Conservation (phyloP, 2,797 vertebrate genomes). For the Pseudochromis fuscus region DNA sequence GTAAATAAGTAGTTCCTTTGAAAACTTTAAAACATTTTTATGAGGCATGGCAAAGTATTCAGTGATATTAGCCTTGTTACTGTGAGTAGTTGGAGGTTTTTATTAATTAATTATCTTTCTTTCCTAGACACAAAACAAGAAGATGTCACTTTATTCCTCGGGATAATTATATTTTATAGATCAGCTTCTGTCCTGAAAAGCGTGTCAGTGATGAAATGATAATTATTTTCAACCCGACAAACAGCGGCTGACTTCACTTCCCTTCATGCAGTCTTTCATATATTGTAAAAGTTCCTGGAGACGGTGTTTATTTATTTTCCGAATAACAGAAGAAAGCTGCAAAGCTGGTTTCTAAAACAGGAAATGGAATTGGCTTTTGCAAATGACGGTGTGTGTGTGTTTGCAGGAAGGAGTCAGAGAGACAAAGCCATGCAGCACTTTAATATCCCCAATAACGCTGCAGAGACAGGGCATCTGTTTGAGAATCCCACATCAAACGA, state of each 20-base stretch:
- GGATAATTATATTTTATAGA: not conserved
- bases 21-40: not conserved
- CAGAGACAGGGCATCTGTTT: constrained; percentile 70
- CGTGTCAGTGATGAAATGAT: not conserved
- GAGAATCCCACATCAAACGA: constrained; percentile 80
- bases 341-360: constrained; percentile 52
- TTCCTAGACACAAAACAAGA: not conserved
- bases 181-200: not conserved
- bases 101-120: not conserved
- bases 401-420: constrained; percentile 58
- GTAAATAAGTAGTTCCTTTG: not conserved
- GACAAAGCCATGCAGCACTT: constrained; percentile 58
- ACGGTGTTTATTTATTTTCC: constrained; percentile 36
- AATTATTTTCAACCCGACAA: not conserved
- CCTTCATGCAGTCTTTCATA: not conserved
- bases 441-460: constrained; percentile 68
- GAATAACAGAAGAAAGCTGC: constrained; percentile 33
- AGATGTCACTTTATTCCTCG: not conserved
- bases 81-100: not conserved
- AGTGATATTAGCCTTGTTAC: not conserved
- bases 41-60: not conserved
- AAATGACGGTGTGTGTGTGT: constrained; percentile 52
- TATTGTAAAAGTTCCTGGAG: constrained; percentile 13
- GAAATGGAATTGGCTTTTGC: constrained; percentile 62
- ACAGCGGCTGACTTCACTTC: not conserved